A percentile compares a stretch with the other conserved stretches of the same genome.
These are phyloP conservation scores for Carollia perspicillata DNA, from an alignment of 2,113 vertebrate genomes.

Conservation along the genomic window DNA sequence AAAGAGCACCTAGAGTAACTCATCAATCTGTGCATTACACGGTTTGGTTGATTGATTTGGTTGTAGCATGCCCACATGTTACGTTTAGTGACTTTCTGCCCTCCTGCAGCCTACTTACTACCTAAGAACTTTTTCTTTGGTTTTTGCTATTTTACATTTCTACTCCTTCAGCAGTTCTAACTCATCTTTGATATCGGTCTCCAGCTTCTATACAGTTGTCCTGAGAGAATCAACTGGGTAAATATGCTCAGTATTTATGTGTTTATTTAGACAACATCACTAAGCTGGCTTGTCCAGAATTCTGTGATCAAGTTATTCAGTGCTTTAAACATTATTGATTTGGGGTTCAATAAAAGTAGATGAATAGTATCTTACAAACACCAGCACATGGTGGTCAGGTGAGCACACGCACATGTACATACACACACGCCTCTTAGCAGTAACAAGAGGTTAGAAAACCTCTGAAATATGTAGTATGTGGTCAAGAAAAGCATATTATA, in stretches of 20 bases:
- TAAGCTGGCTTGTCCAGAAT: neutral
- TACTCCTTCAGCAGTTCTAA: constrained; percentile 32
- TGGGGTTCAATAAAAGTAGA: neutral
- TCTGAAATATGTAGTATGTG: neutral
- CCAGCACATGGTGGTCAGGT: neutral
- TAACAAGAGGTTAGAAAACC: neutral
- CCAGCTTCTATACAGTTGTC: neutral
- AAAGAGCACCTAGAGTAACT: constrained; percentile 45
- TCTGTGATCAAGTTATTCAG: neutral
- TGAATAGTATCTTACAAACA: neutral
- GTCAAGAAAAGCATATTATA: neutral
- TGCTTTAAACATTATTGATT: neutral
- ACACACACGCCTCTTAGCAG: neutral
- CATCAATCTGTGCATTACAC: constrained; percentile 57
- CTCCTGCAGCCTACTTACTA: constrained; percentile 40
- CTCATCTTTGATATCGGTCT: constrained; percentile 23
- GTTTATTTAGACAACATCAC: neutral
- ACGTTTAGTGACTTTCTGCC: constrained; percentile 31
- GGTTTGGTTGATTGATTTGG: constrained; percentile 72
- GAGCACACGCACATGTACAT: neutral
- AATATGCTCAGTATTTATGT: neutral
- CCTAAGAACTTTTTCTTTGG: constrained; percentile 30
- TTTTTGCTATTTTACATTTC: constrained; percentile 21
- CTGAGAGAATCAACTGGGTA: neutral
- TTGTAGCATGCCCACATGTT: neutral